Evolutionary conservation across 2,113 vertebrate genomes (phyloP), one percentile per base, ranked within the genome.

Genomic region (Ciconia stormi): DNA sequence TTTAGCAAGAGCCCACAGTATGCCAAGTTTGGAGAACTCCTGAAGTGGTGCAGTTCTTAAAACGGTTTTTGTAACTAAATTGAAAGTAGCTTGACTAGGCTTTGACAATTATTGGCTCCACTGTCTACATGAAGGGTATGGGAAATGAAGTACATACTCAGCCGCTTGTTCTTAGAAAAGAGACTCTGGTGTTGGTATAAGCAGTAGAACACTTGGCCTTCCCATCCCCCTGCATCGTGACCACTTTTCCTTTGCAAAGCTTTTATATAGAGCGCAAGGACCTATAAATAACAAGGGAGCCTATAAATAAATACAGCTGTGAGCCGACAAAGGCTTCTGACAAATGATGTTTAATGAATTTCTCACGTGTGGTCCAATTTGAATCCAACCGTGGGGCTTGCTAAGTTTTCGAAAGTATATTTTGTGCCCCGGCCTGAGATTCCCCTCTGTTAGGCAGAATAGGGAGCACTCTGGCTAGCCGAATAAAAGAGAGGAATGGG

Each of bases 341-440:
- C 97, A 98, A 98, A 98, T 97, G 93, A 97, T 98, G 97, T 98
- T 98, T 98, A 98, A 98, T 98, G 98, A 98, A 98, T 98, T 98
- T 98, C 98, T 98, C 95, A 93, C 55, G 97, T 98, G 98, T 98
- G 98, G 98, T 98, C 98, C 97, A 89, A 96, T 98, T 96, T 91
- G 94, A 95, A 96, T 96, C 95, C 94, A 97, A 89, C 92, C 3
- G 4, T 80, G 82, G 79, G 72, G 73, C 76, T 95, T 69, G 70
- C 90, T 84, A 84, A 82, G 80, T 72, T 97, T 93, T 96, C 67
- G 38, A 81, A 93, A 97, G 78, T 87, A 2, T 84, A 58, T 93
- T 67, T 90, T 89, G 76, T 95, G 94, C 95, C 93, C 93, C 92
- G 90, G 92, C 62, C 92, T 71, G 84, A 74, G 87, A 91, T 84